Percentiles rank a stretch among this genome's conserved stretches.
Conservation (phyloP, 2,797 vertebrate genomes). For the Carapus acus region DNA sequence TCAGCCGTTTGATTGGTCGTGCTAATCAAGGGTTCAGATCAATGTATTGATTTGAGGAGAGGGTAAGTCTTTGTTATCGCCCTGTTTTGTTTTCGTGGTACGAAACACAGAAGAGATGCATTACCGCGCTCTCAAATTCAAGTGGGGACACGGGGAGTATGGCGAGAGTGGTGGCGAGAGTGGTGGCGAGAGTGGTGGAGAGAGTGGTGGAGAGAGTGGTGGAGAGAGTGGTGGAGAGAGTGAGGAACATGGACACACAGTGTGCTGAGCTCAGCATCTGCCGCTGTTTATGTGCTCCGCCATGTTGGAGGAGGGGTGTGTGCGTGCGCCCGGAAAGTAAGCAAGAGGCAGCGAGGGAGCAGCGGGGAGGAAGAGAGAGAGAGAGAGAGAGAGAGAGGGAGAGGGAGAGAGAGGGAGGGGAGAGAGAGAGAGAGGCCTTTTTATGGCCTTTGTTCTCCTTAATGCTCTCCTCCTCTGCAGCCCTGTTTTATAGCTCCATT, state of each 20-base stretch:
- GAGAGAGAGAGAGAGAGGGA: no score
- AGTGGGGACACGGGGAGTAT: no score
- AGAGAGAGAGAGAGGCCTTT: slow-evolving; percentile 12
- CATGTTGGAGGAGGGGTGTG: background rate
- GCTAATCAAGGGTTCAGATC: no score
- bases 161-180: background rate
- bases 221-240: background rate
- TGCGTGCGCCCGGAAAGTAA: slow-evolving; percentile 11
- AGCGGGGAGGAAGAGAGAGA: no score
- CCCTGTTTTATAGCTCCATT: background rate
- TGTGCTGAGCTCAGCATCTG: slow-evolving; percentile 1
- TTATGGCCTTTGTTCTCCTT: slow-evolving; percentile 14
- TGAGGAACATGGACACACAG: background rate
- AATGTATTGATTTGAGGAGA: no score
- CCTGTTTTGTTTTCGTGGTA: no score
- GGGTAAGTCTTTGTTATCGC: no score
- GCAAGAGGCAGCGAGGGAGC: no score
- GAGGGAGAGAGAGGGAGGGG: no score
- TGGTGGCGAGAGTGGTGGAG: background rate
- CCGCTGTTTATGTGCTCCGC: background rate
- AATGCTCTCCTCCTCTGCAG: slow-evolving; percentile 22
- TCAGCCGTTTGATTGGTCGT: no score
- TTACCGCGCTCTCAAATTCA: no score
- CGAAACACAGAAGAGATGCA: background rate
- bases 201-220: background rate